Percentiles rank a stretch among this genome's conserved stretches.
phyloP scores from a whole-genome alignment of 1,140 invertebrate genomes.

The Plutomurus gul region DNA sequence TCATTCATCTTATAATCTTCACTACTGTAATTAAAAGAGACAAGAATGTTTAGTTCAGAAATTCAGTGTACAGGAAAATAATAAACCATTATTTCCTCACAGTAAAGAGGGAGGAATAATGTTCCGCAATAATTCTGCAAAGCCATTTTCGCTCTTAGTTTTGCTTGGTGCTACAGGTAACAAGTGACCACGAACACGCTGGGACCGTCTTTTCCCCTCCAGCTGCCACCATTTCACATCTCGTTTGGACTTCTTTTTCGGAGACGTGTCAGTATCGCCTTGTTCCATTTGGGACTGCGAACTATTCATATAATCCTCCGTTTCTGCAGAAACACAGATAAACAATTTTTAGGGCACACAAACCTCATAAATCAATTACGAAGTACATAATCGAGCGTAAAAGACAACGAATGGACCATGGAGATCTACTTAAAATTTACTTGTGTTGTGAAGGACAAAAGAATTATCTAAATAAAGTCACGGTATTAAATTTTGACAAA shows the following conservation, averaged over 20 bases:
- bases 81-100: constrained; percentile 56
- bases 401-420: no score
- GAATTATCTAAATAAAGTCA: no score
- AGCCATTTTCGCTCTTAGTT: constrained; percentile 58
- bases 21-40: constrained; percentile 50
- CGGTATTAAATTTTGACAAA: no score
- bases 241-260: constrained; percentile 43
- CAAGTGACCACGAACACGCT: constrained; percentile 63
- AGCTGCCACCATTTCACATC: constrained; percentile 67
- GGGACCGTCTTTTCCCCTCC: constrained; percentile 72
- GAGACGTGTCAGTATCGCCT: background rate
- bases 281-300: constrained; percentile 14
- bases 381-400: no score
- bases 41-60: background rate
- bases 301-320: background rate
- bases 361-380: background rate
- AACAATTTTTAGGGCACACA: background rate
- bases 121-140: constrained; percentile 67
- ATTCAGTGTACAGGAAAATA: background rate
- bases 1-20: constrained; percentile 54
- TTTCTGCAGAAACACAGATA: background rate
- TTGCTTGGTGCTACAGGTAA: constrained; percentile 15
- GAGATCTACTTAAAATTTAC: no score
- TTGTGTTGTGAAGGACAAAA: no score
- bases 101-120: constrained; percentile 65